phyloP scores from a whole-genome alignment of 2,888 invertebrate genomes.

The Drosophila prolongata region DNA sequence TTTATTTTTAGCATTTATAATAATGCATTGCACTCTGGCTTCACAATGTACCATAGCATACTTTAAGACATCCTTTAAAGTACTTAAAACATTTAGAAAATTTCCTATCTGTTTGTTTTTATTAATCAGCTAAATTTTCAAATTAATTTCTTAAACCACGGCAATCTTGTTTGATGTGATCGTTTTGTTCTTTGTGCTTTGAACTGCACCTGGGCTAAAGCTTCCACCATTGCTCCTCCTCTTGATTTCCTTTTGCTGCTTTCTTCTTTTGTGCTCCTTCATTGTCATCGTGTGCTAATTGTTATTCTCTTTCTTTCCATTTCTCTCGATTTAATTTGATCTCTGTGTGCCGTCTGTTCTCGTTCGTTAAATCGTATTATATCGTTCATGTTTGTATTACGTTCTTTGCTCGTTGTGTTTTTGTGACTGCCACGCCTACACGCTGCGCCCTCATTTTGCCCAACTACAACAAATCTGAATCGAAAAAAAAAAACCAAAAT shows the following conservation, averaged over 20 bases:
- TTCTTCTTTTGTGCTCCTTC: slow-evolving; percentile 43
- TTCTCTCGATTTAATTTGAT: slow-evolving; percentile 37
- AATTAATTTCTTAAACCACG: not conserved
- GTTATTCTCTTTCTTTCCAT: slow-evolving; percentile 54
- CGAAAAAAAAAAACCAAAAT: slow-evolving; percentile 36
- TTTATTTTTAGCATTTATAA: too few relatives aligned
- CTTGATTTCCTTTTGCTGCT: slow-evolving; percentile 28
- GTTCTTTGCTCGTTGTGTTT: slow-evolving; percentile 51
- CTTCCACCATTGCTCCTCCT: slow-evolving; percentile 19
- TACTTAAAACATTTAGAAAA: too few relatives aligned
- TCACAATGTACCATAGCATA: not conserved
- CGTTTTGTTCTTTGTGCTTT: slow-evolving; percentile 24
- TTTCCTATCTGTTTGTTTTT: too few relatives aligned
- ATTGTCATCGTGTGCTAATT: slow-evolving; percentile 53
- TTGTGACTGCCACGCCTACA: slow-evolving; percentile 66
- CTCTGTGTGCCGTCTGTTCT: slow-evolving; percentile 45
- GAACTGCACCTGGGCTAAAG: slow-evolving; percentile 23
- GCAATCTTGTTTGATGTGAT: slow-evolving; percentile 9
- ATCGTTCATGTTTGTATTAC: slow-evolving; percentile 32
- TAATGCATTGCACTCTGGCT: not conserved
- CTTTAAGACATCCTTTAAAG: too few relatives aligned
- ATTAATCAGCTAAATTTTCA: too few relatives aligned
- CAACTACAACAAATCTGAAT: slow-evolving; percentile 17
- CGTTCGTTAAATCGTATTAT: slow-evolving; percentile 8
- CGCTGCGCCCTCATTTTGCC: slow-evolving; percentile 50